These are phyloP conservation scores for Phrynocephalus vlangalii DNA, from an alignment of 2,797 vertebrate genomes.

Conservation along the genomic window DNA sequence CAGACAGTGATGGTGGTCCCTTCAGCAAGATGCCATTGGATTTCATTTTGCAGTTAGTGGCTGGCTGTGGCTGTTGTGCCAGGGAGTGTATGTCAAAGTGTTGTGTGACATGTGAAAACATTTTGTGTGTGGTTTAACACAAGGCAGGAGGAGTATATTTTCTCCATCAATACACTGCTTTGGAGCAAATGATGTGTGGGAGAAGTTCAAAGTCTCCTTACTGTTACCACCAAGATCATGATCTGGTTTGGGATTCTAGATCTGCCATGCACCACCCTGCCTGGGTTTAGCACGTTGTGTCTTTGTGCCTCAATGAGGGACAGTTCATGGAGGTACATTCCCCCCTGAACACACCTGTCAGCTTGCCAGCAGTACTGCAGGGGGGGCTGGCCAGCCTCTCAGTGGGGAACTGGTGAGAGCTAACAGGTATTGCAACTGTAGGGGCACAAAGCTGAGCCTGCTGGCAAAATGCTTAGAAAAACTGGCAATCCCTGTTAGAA, in stretches of 20 bases:
- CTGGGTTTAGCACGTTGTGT: no score
- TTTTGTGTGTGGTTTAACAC: no score
- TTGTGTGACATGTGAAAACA: neutral
- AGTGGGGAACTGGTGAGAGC: neutral
- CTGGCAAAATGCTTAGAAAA: neutral
- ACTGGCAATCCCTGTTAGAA: neutral
- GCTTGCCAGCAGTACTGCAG: neutral
- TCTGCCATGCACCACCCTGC: no score
- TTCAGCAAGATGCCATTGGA: no score
- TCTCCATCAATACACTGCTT: no score
- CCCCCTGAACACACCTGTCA: no score
- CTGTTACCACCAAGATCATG: neutral
- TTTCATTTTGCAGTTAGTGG: no score
- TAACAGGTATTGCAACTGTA: neutral
- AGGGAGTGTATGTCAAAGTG: no score
- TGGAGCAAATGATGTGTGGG: neutral
- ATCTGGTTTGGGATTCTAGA: neutral
- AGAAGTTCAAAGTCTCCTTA: neutral
- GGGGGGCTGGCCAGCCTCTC: neutral
- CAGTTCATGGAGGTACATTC: no score
- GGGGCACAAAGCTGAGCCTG: neutral
- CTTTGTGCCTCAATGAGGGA: no score
- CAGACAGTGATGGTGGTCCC: no score
- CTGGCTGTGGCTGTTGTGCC: no score
- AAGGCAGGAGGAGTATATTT: neutral